Evolutionary conservation across 92 coral and sea anemone genomes (phyloP), one percentile per base, ranked within the genome.

Genomic region (Siderastrea siderea): DNA sequence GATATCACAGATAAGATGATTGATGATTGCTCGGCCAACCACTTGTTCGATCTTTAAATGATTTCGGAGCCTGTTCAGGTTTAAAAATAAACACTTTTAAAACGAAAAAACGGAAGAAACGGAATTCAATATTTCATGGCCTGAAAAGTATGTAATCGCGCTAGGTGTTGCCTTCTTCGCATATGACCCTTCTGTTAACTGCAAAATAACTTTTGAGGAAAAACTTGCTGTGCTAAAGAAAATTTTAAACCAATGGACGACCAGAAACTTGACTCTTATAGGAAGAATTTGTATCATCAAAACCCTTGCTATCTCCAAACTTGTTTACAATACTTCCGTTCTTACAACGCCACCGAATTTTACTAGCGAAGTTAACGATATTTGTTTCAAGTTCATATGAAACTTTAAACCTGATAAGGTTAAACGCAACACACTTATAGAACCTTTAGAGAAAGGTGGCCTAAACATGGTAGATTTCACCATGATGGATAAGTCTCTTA

Each of bases 51-150:
- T 17, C 68, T 14, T 59, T 75, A 47, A 54, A 75, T 15, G 79
- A 75, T 59, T 75, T 74, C 12, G 71, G 71, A 10, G 44, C 19
- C 55, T 78, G 83, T 5, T 61, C 71, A 60, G 70, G 71, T 17
- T 6, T 61, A 9, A 78, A 66, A 78, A 46, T 61, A 78, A 15
- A 61, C 4, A 60, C 11, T 12, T 78, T 38, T 0, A n/a, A n/a
- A n/a, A n/a, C n/a, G n/a, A n/a, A n/a, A 78, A 78, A 78, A 43
- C 83, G 15, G 71, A 62, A 60, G 26, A 53, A 78, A 78, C 61
- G 83, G 60, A 71, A 47, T 64, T 79, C n/a, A 9, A 51, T 14
- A 50, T 79, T 26, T 38, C 70, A 14, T 63, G 71, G 69, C 84
- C 71, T 7, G 59, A 79, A 60, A 19, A 79, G 44, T 50, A 55